Evolutionary conservation across 2,888 invertebrate genomes (phyloP), one percentile per base, ranked within the genome.

Genomic region (Harmothoe impar): DNA sequence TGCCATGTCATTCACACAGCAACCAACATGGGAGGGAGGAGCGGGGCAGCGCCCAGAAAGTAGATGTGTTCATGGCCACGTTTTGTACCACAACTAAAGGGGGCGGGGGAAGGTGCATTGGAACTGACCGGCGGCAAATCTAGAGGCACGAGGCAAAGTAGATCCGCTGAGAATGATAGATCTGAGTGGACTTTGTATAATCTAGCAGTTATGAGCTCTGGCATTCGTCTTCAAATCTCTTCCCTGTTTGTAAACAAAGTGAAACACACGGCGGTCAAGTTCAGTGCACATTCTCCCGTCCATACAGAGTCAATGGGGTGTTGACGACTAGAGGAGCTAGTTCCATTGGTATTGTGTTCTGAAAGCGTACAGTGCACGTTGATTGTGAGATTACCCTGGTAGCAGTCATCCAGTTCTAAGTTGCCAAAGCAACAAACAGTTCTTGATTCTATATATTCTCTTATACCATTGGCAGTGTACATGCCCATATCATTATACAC

Each of bases 361-460:
- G 54, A 62, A 15, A 62, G 62, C 62, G 62, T 62, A 62, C 54
- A 25, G 20, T 68, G 17, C 20, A 25, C n/a, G 12, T 68, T 68
- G 17, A 25, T n/a, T 31, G 77, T 77, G 77, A 77, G 77, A 77
- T 77, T 77, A 77, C 77, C 1, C 3, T 5, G 77, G 3, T 77
- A 25, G 29, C 68, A n/a, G n/a, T 20, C 25, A 20, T 31, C 77
- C 77, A 77, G 5, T 31, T 15, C 77, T 7, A 15, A 31, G 31
- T 77, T 77, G 77, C 77, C 77, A 77, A 77, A 77, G 77, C 31
- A 31, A 31, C 77, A 29, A 31, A 31, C 77, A 25, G 77, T 77
- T 25, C 15, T n/a, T 62, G 31, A 77, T 77, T n/a, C n/a, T 77
- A 25, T 77, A 77, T 77, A 77, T 77, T 77, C 77, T 77, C 77